Percentiles rank a stretch among this genome's conserved stretches.
Evolutionary conservation across 2,888 invertebrate genomes (phyloP).

Genomic region (Rhaphigaster nebulosa): DNA sequence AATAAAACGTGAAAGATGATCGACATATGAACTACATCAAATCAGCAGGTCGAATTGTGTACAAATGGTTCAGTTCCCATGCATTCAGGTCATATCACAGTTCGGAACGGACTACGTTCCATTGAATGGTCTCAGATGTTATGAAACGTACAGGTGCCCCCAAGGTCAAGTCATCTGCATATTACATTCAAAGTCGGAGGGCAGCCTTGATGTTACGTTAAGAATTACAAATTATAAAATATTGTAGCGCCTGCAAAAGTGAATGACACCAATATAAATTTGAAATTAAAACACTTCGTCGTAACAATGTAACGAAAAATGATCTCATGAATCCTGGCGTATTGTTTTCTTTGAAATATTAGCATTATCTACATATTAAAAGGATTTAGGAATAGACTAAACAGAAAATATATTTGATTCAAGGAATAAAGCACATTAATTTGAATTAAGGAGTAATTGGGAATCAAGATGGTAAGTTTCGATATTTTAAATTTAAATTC

Average conservation of each 20-base stretch:
- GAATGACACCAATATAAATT: too few species aligned
- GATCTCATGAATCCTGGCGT: background rate
- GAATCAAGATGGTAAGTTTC: too few species aligned
- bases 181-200: background rate
- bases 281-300: too few species aligned
- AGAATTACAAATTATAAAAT: background rate
- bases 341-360: too few species aligned
- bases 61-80: background rate
- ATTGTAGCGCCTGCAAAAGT: background rate
- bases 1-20: background rate
- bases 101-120: background rate
- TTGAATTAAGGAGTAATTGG: too few species aligned
- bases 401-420: too few species aligned
- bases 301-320: background rate
- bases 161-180: conserved; percentile 6
- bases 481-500: too few species aligned
- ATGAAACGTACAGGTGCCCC: conserved; percentile 6
- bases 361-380: too few species aligned
- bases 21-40: background rate
- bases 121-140: background rate
- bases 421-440: too few species aligned
- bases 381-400: too few species aligned
- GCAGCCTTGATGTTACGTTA: background rate
- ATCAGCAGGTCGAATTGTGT: background rate
- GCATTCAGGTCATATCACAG: background rate